Conservation (phyloP, 2,888 invertebrate species). For the Cryptus viduatorius region DNA sequence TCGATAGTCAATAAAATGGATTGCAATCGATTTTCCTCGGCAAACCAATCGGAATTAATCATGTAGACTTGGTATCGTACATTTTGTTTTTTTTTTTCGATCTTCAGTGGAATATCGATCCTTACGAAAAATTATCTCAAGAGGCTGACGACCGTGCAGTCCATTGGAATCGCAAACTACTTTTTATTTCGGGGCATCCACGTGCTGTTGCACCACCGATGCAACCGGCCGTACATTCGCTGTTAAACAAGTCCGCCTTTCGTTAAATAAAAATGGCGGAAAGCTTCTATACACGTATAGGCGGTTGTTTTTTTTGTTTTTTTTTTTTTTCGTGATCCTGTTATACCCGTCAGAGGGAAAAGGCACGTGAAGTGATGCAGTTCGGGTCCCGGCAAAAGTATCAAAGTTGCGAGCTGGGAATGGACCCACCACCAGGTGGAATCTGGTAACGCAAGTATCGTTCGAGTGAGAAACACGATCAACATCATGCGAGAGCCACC, state of each 20-base stretch:
- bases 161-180: neutral
- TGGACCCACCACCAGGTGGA: constrained; percentile 22
- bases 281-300: neutral
- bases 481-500: neutral
- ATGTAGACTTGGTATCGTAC: too few relatives aligned
- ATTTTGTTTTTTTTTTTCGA: neutral
- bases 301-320: neutral
- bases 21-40: too few relatives aligned
- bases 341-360: constrained; percentile 13
- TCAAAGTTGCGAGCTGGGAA: constrained; percentile 8
- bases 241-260: neutral
- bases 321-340: neutral
- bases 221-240: neutral
- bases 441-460: constrained; percentile 44
- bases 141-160: constrained; percentile 9
- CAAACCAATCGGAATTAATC: too few relatives aligned
- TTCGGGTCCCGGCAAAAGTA: neutral
- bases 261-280: constrained; percentile 3
- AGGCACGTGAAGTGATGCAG: neutral
- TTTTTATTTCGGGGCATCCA: constrained; percentile 29
- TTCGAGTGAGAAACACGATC: constrained; percentile 10
- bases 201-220: neutral
- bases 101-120: neutral
- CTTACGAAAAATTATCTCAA: constrained; percentile 1
- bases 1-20: too few relatives aligned